Evolutionary conservation across 2,113 vertebrate genomes (phyloP).

Genomic region (Rhinoderma darwinii): DNA sequence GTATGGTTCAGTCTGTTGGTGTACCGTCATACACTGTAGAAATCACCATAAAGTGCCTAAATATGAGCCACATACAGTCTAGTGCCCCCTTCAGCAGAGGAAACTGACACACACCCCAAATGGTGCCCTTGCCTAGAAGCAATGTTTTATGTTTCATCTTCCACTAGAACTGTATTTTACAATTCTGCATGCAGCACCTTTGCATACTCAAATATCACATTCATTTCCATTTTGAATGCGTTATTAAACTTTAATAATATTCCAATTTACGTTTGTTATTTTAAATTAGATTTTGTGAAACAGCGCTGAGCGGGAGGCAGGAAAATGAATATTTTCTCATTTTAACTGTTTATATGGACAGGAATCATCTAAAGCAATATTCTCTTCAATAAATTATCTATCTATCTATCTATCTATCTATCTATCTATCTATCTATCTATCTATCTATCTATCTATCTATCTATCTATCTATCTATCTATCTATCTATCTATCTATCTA

Average conservation of each 20-base stretch:
- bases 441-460: no score
- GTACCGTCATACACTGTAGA: no score
- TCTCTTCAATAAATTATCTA: no score
- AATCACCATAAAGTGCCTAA: no score
- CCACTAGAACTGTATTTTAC: neutral
- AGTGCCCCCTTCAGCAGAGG: no score
- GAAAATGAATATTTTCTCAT: conserved; percentile 9
- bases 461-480: no score
- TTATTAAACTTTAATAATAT: conserved; percentile 57
- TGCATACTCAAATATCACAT: conserved; percentile 16
- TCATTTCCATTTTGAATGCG: conserved; percentile 46
- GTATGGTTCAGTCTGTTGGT: no score
- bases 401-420: neutral
- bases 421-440: neutral
- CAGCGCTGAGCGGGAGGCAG: neutral
- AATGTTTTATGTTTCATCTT: neutral
- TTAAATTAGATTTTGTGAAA: conserved; percentile 56
- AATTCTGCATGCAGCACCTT: conserved; percentile 14
- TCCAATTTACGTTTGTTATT: conserved; percentile 54
- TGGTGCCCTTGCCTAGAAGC: neutral
- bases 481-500: no score
- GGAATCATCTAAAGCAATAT: neutral
- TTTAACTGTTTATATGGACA: neutral
- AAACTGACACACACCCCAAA: no score
- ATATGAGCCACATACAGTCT: no score